Evolutionary conservation across 1,140 invertebrate species (phyloP), one percentile per base, ranked within the genome.

Genomic region (Aleiodes sp.): DNA sequence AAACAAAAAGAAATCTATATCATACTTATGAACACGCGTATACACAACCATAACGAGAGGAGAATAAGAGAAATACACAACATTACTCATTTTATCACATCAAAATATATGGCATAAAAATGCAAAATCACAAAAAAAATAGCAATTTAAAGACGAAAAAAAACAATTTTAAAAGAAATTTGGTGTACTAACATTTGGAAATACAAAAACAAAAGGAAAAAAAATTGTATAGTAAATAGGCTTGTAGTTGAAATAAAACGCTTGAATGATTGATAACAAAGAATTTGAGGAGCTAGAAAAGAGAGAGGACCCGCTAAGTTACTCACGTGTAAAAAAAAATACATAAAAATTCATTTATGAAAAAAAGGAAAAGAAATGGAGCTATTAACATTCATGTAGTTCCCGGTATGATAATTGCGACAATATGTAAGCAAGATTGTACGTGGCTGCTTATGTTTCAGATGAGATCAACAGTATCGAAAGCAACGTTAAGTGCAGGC

Each of bases 401-500:
- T 62, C 21, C 72, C 43, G 72, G 63, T 72, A 69, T 74, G 71
- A 71, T 78, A 69, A 73, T 78, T 76, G 64, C 70, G 70, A 74
- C 35, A 28, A 39, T 43, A 52, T 12, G 46, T 19, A 68, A 62
- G 68, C 66, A 80, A 79, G 78, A 86, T 84, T 86, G 78, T 86
- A 86, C 83, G 83, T 81, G 80, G 79, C 78, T 86, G 80, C 83
- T 85, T 86, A 83, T 86, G 85, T 86, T 86, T 86, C 85, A 86
- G 84, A 86, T 86, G 80, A 78, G 78, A 59, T 82, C 83, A 77
- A 79, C 82, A 71, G 82, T 80, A 82, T 63, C 41, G 46, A 77
- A 72, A 84, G 78, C 77, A 82, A 75, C 75, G 76, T 82, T 81
- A 84, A 81, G 77, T 80, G 80, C 74, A 73, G 80, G 76, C 73